These are phyloP conservation scores for Diploptera punctata DNA, from an alignment of 2,888 invertebrate species.

Conservation along the genomic window DNA sequence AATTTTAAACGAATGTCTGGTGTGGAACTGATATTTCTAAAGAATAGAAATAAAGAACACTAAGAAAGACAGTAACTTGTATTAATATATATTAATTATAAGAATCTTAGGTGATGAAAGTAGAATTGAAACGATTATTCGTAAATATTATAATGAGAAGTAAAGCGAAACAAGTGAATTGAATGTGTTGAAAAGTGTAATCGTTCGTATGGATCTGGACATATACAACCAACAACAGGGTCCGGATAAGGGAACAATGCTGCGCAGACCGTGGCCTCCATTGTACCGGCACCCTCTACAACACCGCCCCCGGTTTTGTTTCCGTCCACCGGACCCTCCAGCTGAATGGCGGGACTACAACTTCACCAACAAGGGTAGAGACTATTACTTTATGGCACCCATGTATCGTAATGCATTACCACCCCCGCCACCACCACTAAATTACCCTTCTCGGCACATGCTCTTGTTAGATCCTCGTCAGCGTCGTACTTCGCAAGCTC, in stretches of 20 bases:
- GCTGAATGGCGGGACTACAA: conserved; percentile 23
- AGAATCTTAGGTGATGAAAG: no score
- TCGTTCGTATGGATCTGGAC: conserved; percentile 46
- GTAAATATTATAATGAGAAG: no score
- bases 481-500: conserved; percentile 47
- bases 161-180: no score
- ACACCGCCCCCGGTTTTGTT: conserved; percentile 52
- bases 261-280: conserved; percentile 67
- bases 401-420: conserved; percentile 72
- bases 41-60: no score
- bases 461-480: conserved; percentile 50
- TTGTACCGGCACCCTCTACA: conserved; percentile 50
- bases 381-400: conserved; percentile 72
- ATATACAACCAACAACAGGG: conserved; percentile 46
- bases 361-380: conserved; percentile 53
- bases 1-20: no score
- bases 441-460: conserved; percentile 48
- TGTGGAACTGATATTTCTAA: no score
- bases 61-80: no score
- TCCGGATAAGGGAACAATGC: conserved; percentile 50
- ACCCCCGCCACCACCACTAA: conserved; percentile 54
- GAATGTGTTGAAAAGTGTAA: background rate
- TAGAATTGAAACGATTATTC: no score
- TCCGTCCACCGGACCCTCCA: conserved; percentile 23
- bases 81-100: no score